Base-by-base conservation (phyloP, 1,140 invertebrate species). In the Eriocheir sinensis region DNA sequence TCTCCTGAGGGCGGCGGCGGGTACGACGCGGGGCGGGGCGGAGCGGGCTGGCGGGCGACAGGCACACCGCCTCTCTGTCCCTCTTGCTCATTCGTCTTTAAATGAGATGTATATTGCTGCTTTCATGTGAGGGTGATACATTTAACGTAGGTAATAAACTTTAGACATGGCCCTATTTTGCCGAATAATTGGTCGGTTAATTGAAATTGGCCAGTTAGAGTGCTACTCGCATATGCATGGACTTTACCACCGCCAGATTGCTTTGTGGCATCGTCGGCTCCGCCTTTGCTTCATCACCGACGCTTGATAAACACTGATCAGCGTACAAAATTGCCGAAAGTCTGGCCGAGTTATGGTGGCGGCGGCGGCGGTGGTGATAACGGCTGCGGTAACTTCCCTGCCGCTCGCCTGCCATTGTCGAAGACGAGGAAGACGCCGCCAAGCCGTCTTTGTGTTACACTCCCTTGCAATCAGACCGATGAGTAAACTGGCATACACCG, bases 101-200 rank as follows among this genome's bases (percentile, higher is more conserved):
- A 93, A 93, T 93, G 93, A 93, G 89, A 93, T 93, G 93, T 89
- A 93, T 93, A 93, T 93, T 93, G 60, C 93, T 89, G 93, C 93
- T 93, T 93, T 93, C 93, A 93, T 93, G 93, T 93, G 85, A 88
- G 89, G 86, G 44, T 93, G 93, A 93, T 93, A 85, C 93, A 93
- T 93, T 93, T 93, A 93, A 93, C 93, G 36, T 53, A 93, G 48
- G 93, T 93, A 93, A 93, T 93, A 93, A 93, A 93, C 85, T 93
- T 93, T 81, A 72, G 93, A 93, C 93, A 89, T 93, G 93, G 86
- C 86, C 93, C 93, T 93, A 93, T 93, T 93, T 93, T 93, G 93
- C 81, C 93, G 53, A 93, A 93, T 93, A 93, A 93, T 93, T 93
- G 93, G 93, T 93, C 85, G 86, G 41, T 89, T 93, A 93, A 93